Evolutionary conservation across 2,888 invertebrate genomes (phyloP).

Genomic region (Pristionchus mayeri): DNA sequence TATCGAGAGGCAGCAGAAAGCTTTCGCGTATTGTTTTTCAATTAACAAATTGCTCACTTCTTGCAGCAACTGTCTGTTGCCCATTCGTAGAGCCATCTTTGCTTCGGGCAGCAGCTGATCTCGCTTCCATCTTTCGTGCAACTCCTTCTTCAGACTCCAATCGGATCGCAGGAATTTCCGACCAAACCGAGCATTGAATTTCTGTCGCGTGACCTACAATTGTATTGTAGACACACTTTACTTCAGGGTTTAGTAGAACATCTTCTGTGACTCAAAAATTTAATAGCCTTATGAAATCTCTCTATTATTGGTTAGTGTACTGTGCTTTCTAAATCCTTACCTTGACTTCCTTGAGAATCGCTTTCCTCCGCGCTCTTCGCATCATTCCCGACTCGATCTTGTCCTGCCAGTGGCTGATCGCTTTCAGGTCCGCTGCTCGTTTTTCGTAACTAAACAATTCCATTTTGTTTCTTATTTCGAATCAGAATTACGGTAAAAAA

Average conservation of each 20-base stretch:
- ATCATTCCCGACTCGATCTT: not conserved
- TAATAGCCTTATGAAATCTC: too few relatives aligned
- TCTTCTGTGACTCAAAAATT: too few relatives aligned
- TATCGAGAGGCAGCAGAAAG: too few relatives aligned
- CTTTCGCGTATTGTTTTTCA: too few relatives aligned
- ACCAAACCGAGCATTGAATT: not conserved
- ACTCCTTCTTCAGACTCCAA: not conserved
- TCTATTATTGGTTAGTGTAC: too few relatives aligned
- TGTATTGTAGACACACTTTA: too few relatives aligned
- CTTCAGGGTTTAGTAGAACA: too few relatives aligned
- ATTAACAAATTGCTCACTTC: too few relatives aligned
- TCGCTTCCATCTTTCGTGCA: not conserved
- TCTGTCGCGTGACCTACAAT: not conserved
- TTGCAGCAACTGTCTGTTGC: not conserved
- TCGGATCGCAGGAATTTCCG: not conserved
- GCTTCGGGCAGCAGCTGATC: not conserved
- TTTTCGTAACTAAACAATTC: not conserved
- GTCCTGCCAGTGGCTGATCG: not conserved
- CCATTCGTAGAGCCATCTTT: not conserved
- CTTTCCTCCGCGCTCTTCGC: not conserved
- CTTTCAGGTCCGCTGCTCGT: not conserved
- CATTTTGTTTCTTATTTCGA: not conserved
- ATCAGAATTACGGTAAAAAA: too few relatives aligned
- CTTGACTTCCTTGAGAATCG: constrained; percentile 2
- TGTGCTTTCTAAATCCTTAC: not conserved